These are phyloP conservation scores for Poicephalus gulielmi DNA, from an alignment of 2,113 vertebrate species.

Conservation along the genomic window DNA sequence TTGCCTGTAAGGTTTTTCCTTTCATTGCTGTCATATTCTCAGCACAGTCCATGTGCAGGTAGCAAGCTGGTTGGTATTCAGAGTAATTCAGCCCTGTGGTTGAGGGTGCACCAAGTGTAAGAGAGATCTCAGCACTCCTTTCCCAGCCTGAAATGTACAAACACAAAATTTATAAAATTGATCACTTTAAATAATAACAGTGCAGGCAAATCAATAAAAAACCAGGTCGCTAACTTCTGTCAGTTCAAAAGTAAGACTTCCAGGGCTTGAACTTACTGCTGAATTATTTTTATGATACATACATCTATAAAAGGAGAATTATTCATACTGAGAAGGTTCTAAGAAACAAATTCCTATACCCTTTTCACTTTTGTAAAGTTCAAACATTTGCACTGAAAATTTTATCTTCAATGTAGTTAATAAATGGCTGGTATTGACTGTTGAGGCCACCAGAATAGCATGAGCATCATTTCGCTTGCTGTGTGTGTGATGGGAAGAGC, in stretches of 20 bases:
- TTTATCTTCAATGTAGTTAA: background rate
- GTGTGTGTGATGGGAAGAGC: background rate
- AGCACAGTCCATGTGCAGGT: background rate
- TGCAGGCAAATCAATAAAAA: background rate
- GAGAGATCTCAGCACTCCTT: background rate
- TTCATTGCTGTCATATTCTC: background rate
- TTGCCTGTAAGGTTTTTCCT: background rate
- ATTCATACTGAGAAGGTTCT: background rate
- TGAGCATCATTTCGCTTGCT: background rate
- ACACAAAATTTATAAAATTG: background rate
- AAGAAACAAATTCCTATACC: background rate
- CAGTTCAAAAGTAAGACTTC: background rate
- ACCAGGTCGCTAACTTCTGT: background rate
- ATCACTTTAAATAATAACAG: background rate
- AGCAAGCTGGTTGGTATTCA: fast-evolving
- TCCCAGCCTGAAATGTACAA: background rate
- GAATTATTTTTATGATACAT: background rate
- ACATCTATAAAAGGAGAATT: background rate
- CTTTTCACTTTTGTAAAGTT: constrained; percentile 36
- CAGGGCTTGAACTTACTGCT: background rate
- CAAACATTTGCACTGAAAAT: constrained; percentile 8
- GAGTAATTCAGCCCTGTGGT: background rate
- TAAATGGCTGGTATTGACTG: background rate
- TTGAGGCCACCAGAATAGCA: background rate
- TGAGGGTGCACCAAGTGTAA: background rate